Evolutionary conservation across 2,888 invertebrate species (phyloP), one percentile per base, ranked within the genome.

Genomic region (Myopa tessellatipennis): DNA sequence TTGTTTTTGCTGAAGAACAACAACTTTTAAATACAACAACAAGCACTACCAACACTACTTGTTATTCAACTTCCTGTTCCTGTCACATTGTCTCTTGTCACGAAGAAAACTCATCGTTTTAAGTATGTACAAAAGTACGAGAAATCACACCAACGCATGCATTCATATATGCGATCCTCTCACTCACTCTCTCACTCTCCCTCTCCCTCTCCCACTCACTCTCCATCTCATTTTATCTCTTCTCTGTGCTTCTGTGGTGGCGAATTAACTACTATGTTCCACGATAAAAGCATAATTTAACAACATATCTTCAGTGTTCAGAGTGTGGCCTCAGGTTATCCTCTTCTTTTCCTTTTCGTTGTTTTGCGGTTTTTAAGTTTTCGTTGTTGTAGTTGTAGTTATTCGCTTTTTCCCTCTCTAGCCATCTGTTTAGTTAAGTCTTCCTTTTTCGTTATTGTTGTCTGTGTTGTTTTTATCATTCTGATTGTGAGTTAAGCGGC

Each of bases 41-140:
- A 26, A 26, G 26, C 26, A 26, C 26, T 26, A 26, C 26, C 26
- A 26, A 26, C 26, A 10, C 67, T 71, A 55, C 72, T 72, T 72
- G 72, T 40, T 72, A 72, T 60, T 72, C 72, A 72, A 72, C 72
- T 61, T 72, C 72, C 72, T 58, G 72, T 72, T 72, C 38, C 72
- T 72, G 72, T 72, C 72, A 72, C 72, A 26, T 45, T 65, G 74
- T 65, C 52, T 34, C 52, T 65, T 65, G 74, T 74, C 74, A 52
- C 63, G 63, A n/a, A 36, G 34, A 52, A 26, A 74, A 74, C 65
- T 52, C 61, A 26, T n/a, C 63, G 65, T 74, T 74, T 65, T 63
- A 52, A 74, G 65, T 74, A 73, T 16, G 50, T 14, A 18, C 7
- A 10, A 36, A 52, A 74, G 65, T 74, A 73, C 38, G 50, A 16